Base-by-base conservation (phyloP, 2,888 invertebrate species). In the Drosophila niveifrons region DNA sequence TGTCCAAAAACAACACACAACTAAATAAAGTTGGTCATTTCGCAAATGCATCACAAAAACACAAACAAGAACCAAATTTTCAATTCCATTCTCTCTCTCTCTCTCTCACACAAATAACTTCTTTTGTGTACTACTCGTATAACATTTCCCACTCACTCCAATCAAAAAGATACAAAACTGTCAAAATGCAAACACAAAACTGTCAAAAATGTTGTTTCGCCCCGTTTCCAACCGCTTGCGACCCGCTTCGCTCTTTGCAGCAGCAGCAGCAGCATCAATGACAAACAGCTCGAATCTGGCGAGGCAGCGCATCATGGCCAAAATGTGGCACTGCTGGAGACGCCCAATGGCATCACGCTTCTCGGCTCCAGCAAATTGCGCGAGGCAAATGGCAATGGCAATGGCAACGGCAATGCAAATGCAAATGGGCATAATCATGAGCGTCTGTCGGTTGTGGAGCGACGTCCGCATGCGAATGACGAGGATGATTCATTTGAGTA, bases 401-500 rank as follows among this genome's bases (percentile, higher is more conserved):
- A 69, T 18, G 47, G 48, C 8, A 72, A 62, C 18, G 71, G 66
- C 8, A 69, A 73, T 44, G 84, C 75, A 11, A 69, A 74, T 46
- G 82, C 78, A 4, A 67, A 57, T 56, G 68, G 62, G 31, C 72
- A 69, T 4, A 62, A 76, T 63, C 77, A 61, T 57, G 82, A 90
- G 11, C 78, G 75, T 7, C 44, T 82, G 13, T 85, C 88, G 23
- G 90, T 90, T 23, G 82, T 90, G 34, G 82, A 87, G 67, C 76
- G 75, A 18, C 87, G 88, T 4, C 59, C 36, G 51, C 64, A 43
- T n/a, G 29, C 52, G 0, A 80, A 82, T 23, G 79, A 89, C n/a
- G 91, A 91, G 53, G 91, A 92, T 63, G 91, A 92, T 67, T 91
- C 91, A 17, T 91, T 92, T 64, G 92, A 92, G 56, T 91, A 92